These are phyloP conservation scores for Nomada ruficornis DNA, from an alignment of 2,888 invertebrate genomes.

Conservation along the genomic window DNA sequence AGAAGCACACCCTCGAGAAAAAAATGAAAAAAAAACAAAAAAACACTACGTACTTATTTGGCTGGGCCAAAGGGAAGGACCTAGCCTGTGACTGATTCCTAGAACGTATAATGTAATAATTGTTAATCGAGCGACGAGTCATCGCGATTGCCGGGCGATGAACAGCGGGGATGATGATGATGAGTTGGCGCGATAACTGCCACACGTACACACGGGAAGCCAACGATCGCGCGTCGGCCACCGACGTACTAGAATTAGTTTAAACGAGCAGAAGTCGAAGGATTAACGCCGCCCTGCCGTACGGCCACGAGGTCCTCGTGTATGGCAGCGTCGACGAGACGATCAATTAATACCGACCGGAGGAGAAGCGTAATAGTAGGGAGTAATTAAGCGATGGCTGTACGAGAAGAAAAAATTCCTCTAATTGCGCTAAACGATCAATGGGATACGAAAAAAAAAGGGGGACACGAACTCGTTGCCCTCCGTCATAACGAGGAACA, in stretches of 20 bases:
- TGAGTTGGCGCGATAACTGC: constrained; percentile 49
- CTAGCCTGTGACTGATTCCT: constrained; percentile 82
- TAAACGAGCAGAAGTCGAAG: constrained; percentile 40
- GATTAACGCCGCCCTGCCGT: constrained; percentile 24
- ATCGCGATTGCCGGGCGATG: constrained; percentile 54
- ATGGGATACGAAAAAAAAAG: not conserved
- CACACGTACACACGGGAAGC: constrained; percentile 31
- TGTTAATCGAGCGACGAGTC: constrained; percentile 65
- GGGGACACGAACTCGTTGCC: constrained; percentile 24
- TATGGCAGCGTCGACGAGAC: constrained; percentile 34
- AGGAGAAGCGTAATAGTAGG: constrained; percentile 9
- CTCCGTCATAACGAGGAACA: constrained; percentile 1
- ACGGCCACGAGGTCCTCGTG: constrained; percentile 3
- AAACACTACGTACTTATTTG: constrained; percentile 83
- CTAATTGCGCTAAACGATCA: constrained; percentile 33
- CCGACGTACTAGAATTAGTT: constrained; percentile 41
- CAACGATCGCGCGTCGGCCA: constrained; percentile 41
- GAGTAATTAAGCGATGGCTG: constrained; percentile 43
- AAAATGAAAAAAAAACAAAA: constrained; percentile 9
- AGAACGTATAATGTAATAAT: constrained; percentile 80
- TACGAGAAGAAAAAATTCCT: constrained; percentile 32
- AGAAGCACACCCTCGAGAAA: constrained; percentile 24
- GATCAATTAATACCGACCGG: constrained; percentile 49
- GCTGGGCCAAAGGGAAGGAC: constrained; percentile 69
- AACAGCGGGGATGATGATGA: constrained; percentile 29